A percentile compares a stretch with the other conserved stretches of the same genome.
These are phyloP conservation scores for Odontocolon sp. DNA, from an alignment of 2,888 invertebrate species.

Conservation along the genomic window DNA sequence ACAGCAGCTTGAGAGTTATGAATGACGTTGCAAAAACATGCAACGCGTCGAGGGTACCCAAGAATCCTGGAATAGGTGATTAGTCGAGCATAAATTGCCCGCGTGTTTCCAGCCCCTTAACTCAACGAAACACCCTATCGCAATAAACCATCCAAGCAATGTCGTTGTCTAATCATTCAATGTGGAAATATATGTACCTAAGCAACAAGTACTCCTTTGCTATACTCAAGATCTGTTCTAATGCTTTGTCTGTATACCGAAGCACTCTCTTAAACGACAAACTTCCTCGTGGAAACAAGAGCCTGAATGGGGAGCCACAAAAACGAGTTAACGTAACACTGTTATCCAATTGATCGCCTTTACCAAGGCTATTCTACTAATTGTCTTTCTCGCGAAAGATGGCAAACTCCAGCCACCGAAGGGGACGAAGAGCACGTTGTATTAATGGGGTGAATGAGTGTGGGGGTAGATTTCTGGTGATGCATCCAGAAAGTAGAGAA, in stretches of 20 bases:
- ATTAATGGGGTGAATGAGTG: not conserved
- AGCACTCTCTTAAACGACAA: too few species aligned
- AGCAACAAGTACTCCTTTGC: slow-evolving; percentile 7
- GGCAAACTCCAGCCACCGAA: too few species aligned
- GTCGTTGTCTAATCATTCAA: not conserved
- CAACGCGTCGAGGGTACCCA: slow-evolving; percentile 9
- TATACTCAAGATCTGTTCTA: not conserved
- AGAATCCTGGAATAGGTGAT: slow-evolving; percentile 47
- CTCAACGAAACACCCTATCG: slow-evolving; percentile 1
- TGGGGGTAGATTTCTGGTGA: not conserved
- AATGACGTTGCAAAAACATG: slow-evolving; percentile 76
- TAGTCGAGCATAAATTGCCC: slow-evolving; percentile 40
- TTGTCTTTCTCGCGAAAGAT: slow-evolving; percentile 67
- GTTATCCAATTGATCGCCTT: slow-evolving; percentile 76
- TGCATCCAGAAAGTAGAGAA: not conserved
- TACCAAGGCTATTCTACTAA: slow-evolving; percentile 73
- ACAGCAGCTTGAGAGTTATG: slow-evolving; percentile 70
- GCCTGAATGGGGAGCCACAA: slow-evolving; percentile 60
- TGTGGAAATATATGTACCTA: not conserved
- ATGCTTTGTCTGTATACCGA: not conserved
- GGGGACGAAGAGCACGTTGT: not conserved
- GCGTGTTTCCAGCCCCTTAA: not conserved
- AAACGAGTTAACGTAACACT: slow-evolving; percentile 75
- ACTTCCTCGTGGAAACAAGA: too few species aligned
- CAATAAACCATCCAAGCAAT: not conserved